Percentiles rank a stretch among this genome's conserved stretches.
phyloP scores from a whole-genome alignment of 2,113 vertebrate genomes.

The Cyprinodon tularosa region DNA sequence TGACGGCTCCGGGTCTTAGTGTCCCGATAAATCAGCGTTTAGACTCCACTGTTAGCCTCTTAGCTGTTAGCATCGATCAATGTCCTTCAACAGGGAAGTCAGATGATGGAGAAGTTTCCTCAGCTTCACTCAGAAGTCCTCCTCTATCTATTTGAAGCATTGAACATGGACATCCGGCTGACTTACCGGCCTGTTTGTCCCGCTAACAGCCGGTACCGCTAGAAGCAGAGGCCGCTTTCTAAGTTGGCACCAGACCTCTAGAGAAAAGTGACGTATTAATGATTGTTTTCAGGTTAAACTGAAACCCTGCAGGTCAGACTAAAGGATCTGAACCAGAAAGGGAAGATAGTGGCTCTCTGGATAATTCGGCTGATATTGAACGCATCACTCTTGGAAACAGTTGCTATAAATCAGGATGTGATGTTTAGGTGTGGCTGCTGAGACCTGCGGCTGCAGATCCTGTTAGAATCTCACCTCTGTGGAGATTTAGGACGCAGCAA shows the following conservation, averaged over 20 bases:
- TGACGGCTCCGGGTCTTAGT: not conserved
- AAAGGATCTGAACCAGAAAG: not conserved
- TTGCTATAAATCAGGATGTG: not conserved
- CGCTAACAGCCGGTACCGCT: not conserved
- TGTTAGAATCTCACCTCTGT: not conserved
- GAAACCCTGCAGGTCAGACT: not conserved
- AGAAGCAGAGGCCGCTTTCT: not conserved
- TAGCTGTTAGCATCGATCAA: slow-evolving; percentile 32
- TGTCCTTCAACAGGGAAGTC: slow-evolving; percentile 42
- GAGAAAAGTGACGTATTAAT: not conserved
- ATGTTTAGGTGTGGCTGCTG: not conserved
- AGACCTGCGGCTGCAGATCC: not conserved
- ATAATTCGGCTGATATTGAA: not conserved
- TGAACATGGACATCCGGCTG: not conserved
- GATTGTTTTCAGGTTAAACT: not conserved
- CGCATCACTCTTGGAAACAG: not conserved
- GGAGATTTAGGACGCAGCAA: too few relatives aligned
- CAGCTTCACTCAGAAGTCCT: not conserved
- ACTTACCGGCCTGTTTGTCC: not conserved
- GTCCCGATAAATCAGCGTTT: not conserved
- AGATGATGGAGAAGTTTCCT: not conserved
- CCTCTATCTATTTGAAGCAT: not conserved
- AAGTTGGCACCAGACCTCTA: not conserved
- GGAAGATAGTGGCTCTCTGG: not conserved
- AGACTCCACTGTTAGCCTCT: not conserved